Conservation (phyloP, 92 coral and sea anemone species). For the Umimayanthus kanabou region DNA sequence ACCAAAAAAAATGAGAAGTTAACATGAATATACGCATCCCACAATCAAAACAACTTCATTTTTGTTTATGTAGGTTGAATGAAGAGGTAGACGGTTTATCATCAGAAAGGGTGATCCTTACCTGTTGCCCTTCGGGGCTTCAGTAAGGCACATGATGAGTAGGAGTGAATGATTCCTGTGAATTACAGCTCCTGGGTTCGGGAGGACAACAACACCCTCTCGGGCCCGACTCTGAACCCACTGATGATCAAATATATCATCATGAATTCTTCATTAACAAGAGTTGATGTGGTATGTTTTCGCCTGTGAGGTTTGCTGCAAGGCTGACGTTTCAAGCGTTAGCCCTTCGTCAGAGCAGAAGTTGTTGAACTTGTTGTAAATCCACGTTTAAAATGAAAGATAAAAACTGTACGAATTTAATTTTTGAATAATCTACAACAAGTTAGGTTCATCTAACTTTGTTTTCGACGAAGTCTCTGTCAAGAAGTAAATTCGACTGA, state of each 20-base stretch:
- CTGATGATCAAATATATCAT: constrained; percentile 53
- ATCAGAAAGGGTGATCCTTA: constrained; percentile 99
- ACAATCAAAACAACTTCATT: not conserved
- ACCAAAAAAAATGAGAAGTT: not conserved
- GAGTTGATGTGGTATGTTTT: too few species aligned
- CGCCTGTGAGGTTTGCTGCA: too few species aligned
- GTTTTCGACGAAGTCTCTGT: too few species aligned
- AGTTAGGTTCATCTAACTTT: too few species aligned
- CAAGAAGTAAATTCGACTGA: too few species aligned
- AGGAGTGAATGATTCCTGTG: constrained; percentile 80
- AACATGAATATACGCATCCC: not conserved
- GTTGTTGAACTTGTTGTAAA: too few species aligned
- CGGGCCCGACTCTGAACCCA: constrained; percentile 69
- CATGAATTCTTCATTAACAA: too few species aligned
- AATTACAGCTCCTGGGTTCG: constrained; percentile 81
- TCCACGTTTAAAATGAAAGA: too few species aligned
- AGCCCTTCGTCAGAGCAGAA: too few species aligned
- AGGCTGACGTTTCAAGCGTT: too few species aligned
- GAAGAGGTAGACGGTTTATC: not conserved
- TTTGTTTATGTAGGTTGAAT: not conserved
- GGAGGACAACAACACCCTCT: constrained; percentile 67
- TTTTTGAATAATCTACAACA: too few species aligned
- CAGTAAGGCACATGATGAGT: constrained; percentile 97
- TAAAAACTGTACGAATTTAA: too few species aligned
- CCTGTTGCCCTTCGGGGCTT: constrained; percentile 94